Conservation (phyloP, 35 echinoderm and acorn worm genomes). For the Holothuria glaberrima region DNA sequence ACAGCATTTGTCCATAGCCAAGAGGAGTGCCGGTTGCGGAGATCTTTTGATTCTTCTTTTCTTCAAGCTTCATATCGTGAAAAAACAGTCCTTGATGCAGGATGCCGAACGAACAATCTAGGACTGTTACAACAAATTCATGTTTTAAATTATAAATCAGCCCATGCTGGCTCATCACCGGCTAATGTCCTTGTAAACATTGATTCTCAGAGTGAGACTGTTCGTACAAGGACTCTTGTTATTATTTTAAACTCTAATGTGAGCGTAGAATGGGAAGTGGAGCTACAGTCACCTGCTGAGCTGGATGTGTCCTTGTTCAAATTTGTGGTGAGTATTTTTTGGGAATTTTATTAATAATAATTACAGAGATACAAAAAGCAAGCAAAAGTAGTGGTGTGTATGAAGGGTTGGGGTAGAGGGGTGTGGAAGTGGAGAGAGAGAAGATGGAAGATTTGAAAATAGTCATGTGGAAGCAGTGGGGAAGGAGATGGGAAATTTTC, state of each 20-base stretch:
- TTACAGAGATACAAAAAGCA: too few relatives aligned
- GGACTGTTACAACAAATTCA: constrained; percentile 25
- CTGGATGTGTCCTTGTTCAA: constrained; percentile 22
- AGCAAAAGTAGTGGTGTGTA: too few relatives aligned
- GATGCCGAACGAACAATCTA: constrained; percentile 18
- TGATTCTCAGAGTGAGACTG: not conserved
- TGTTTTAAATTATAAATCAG: constrained; percentile 14
- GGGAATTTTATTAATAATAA: too few relatives aligned
- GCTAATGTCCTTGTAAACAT: constrained; percentile 34
- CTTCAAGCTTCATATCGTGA: constrained; percentile 27
- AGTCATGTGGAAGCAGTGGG: too few relatives aligned
- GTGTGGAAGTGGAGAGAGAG: too few relatives aligned
- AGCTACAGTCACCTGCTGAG: not conserved
- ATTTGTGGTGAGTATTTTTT: constrained; percentile 31
- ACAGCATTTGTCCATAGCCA: not conserved
- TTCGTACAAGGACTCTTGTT: constrained; percentile 9
- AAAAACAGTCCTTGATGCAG: not conserved
- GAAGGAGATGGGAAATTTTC: too few relatives aligned
- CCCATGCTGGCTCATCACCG: not conserved
- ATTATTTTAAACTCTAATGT: constrained; percentile 36
- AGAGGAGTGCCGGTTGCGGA: not conserved
- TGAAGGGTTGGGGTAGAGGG: too few relatives aligned
- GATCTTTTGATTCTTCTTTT: constrained; percentile 13
- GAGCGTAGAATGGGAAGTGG: constrained; percentile 1
- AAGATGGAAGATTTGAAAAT: too few relatives aligned